These are phyloP conservation scores for Sebastiscus albofasciatus DNA, from an alignment of 2,797 vertebrate genomes.

Conservation along the genomic window DNA sequence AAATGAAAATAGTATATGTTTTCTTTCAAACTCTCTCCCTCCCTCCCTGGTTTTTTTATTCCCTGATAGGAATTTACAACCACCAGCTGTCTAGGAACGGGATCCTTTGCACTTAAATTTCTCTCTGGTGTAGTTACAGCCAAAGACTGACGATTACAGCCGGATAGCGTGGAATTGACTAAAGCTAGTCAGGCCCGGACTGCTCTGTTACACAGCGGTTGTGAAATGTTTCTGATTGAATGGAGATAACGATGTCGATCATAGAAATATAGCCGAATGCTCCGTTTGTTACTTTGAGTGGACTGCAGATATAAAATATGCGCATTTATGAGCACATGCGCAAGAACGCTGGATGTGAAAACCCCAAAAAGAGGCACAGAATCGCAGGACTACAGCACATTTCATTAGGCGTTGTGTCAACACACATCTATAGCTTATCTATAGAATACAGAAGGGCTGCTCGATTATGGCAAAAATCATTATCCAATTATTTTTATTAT, in stretches of 20 bases:
- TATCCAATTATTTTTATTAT: no score
- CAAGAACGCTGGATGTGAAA: conserved; percentile 5
- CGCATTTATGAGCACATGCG: conserved; percentile 48
- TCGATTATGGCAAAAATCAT: no score
- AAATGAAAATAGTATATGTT: conserved; percentile 83
- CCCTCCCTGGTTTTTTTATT: conserved; percentile 43
- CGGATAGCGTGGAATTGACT: conserved; percentile 41
- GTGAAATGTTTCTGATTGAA: conserved; percentile 25
- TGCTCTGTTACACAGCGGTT: conserved; percentile 2
- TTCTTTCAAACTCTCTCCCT: conserved; percentile 69
- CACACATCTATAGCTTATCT: no score
- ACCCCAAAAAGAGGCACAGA: neutral
- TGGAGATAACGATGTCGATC: conserved; percentile 22
- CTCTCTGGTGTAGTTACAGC: conserved; percentile 54
- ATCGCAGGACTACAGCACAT: neutral
- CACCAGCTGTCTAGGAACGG: conserved; percentile 73
- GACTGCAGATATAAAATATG: conserved; percentile 37
- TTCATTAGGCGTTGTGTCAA: neutral
- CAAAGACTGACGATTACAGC: conserved; percentile 61
- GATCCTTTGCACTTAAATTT: conserved; percentile 64
- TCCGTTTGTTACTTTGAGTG: conserved; percentile 16
- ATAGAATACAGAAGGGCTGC: neutral
- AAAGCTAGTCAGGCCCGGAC: conserved; percentile 37
- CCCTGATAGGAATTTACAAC: conserved; percentile 74
- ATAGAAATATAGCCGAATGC: conserved; percentile 14